A percentile compares a stretch with the other conserved stretches of the same genome.
Conservation (phyloP, 2,888 invertebrate genomes). For the Stictocephala bisonia region DNA sequence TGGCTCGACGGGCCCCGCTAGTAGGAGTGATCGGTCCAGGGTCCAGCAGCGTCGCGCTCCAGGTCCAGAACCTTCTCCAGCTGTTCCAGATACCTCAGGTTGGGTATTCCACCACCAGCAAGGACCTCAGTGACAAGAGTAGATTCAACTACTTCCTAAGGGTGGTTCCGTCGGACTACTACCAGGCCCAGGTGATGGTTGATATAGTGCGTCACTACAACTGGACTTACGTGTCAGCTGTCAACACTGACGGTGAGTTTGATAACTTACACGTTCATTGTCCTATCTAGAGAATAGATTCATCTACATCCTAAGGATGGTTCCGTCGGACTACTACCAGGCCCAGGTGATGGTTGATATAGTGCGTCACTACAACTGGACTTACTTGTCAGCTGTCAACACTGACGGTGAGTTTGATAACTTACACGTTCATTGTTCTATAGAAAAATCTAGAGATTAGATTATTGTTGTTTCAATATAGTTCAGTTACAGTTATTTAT, state of each 20-base stretch:
- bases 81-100: conserved; percentile 71
- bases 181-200: conserved; percentile 80
- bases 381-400: conserved; percentile 80
- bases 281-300: conserved; percentile 76
- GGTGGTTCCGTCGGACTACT: conserved; percentile 81
- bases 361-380: conserved; percentile 78
- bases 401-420: conserved; percentile 72
- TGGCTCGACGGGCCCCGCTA: conserved; percentile 43
- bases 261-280: background rate
- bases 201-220: conserved; percentile 75
- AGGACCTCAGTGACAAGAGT: conserved; percentile 79
- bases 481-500: no score
- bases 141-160: conserved; percentile 81
- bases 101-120: conserved; percentile 81
- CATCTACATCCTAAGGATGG: conserved; percentile 81
- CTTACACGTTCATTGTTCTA: no score
- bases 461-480: no score
- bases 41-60: conserved; percentile 76
- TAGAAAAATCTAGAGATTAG: no score
- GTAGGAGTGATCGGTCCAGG: conserved; percentile 76
- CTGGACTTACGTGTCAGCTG: conserved; percentile 83
- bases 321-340: conserved; percentile 82
- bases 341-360: conserved; percentile 79
- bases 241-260: conserved; percentile 77
- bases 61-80: conserved; percentile 82